Evolutionary conservation across 2,888 invertebrate genomes (phyloP).

Genomic region (Heteromyza rotundicornis): DNA sequence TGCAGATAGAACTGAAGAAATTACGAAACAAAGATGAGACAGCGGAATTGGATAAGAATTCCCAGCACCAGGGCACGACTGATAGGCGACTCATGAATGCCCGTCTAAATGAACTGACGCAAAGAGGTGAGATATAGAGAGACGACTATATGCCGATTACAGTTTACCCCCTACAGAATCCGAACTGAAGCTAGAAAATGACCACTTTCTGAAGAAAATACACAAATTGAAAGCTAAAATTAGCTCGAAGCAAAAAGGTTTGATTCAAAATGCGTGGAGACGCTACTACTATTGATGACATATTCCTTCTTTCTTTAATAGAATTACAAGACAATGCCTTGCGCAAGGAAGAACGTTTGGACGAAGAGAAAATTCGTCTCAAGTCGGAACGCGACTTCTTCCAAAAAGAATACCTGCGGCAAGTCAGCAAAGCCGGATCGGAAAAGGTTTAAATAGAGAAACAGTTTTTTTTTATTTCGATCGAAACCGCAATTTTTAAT

Average conservation of each 20-base stretch:
- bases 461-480: not conserved
- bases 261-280: no score
- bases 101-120: conserved; percentile 66
- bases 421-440: conserved; percentile 51
- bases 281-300: conserved; percentile 12
- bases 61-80: conserved; percentile 48
- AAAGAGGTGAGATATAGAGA: not conserved
- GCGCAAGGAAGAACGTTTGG: conserved; percentile 38
- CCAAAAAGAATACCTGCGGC: conserved; percentile 59
- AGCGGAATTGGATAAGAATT: not conserved
- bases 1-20: conserved; percentile 44
- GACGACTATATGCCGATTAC: not conserved
- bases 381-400: conserved; percentile 60
- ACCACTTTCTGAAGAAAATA: conserved; percentile 64
- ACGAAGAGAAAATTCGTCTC: conserved; percentile 56
- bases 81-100: conserved; percentile 68
- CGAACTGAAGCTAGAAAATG: conserved; percentile 63
- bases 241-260: conserved; percentile 40
- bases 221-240: conserved; percentile 62
- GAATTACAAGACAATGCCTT: conserved; percentile 38
- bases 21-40: conserved; percentile 28
- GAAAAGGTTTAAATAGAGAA: conserved; percentile 37
- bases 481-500: not conserved
- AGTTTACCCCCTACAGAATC: conserved; percentile 11
- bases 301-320: conserved; percentile 17